Conservation (phyloP, 2,888 invertebrate species). For the Apodemia mormo region DNA sequence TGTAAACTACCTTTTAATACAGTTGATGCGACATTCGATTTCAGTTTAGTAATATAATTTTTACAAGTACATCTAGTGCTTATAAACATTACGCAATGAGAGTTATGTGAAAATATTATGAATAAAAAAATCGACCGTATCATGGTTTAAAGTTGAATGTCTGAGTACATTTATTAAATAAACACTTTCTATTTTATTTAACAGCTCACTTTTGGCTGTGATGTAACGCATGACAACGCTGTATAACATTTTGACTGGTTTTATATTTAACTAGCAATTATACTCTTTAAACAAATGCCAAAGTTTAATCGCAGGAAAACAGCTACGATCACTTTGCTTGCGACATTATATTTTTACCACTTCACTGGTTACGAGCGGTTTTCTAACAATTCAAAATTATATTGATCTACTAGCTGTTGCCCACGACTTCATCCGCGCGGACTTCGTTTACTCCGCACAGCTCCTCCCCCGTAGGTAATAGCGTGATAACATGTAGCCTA, state of each 20-base stretch:
- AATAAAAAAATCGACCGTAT: background rate
- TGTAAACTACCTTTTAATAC: too few species aligned
- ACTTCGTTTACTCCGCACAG: too few species aligned
- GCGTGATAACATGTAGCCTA: too few species aligned
- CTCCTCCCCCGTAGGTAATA: too few species aligned
- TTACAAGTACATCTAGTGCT: too few species aligned
- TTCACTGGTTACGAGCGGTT: too few species aligned
- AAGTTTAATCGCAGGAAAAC: background rate
- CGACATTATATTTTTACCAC: too few species aligned
- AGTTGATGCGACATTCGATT: too few species aligned
- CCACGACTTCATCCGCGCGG: too few species aligned
- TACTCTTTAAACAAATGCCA: background rate
- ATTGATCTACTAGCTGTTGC: too few species aligned
- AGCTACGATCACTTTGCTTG: background rate
- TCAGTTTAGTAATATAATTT: too few species aligned
- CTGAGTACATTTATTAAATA: constrained; percentile 4
- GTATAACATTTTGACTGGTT: constrained; percentile 9
- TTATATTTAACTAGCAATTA: constrained; percentile 14
- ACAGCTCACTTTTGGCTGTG: background rate
- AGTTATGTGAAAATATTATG: background rate
- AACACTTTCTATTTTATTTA: constrained; percentile 14
- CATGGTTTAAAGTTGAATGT: background rate
- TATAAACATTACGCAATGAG: background rate
- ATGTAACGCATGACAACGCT: constrained; percentile 5
- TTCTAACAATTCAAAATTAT: too few species aligned